These are phyloP conservation scores for Tenebrio molitor DNA, from an alignment of 1,140 invertebrate genomes.

Conservation along the genomic window DNA sequence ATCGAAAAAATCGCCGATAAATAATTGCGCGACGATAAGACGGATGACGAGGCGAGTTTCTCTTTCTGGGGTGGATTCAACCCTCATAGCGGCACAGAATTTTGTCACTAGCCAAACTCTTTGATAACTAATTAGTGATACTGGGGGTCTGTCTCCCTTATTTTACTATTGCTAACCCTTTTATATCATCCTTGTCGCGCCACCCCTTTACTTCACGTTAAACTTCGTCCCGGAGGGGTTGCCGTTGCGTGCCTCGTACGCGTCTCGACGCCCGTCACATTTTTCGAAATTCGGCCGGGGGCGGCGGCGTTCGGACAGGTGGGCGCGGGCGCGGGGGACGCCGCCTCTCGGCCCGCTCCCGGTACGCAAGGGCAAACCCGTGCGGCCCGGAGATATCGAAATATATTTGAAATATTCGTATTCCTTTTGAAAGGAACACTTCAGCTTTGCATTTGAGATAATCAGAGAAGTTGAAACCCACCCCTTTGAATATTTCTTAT, in stretches of 20 bases:
- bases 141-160: constrained; percentile 61
- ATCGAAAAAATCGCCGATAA: too few species aligned
- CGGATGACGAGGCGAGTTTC: constrained; percentile 45
- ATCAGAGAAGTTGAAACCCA: constrained; percentile 42
- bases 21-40: too few species aligned
- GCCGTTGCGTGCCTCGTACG: not conserved
- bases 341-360: too few species aligned
- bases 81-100: constrained; percentile 59
- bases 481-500: constrained; percentile 45
- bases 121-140: constrained; percentile 65
- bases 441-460: constrained; percentile 43
- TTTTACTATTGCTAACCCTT: constrained; percentile 64
- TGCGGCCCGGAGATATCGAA: constrained; percentile 21
- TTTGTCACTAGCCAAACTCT: constrained; percentile 63
- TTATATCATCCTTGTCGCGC: constrained; percentile 52
- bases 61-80: constrained; percentile 31
- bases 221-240: constrained; percentile 1
- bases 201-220: constrained; percentile 39
- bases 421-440: constrained; percentile 45
- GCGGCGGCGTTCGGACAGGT: too few species aligned
- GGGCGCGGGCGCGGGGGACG: too few species aligned
- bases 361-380: constrained; percentile 2
- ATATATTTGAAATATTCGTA: constrained; percentile 43
- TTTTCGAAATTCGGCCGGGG: not conserved
- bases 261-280: not conserved